Percentiles rank a stretch among this genome's conserved stretches.
These are phyloP conservation scores for Megalops atlanticus DNA, from an alignment of 2,113 vertebrate genomes.

Conservation along the genomic window DNA sequence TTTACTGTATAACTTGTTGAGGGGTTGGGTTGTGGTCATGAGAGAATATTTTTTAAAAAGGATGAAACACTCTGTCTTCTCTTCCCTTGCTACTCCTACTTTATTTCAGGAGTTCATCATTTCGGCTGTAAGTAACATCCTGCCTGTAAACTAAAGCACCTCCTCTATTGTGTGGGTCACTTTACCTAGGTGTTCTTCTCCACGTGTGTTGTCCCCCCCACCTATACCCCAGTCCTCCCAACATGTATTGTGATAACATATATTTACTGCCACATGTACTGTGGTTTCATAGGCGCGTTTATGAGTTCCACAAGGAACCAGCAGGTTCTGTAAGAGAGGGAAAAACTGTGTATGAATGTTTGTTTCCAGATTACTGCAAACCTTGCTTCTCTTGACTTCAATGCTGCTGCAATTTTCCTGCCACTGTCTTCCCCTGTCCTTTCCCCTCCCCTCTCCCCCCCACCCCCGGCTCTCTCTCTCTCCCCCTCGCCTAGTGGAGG, in stretches of 20 bases:
- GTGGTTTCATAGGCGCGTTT: neutral
- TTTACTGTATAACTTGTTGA: neutral
- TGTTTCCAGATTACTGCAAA: slow-evolving; percentile 9
- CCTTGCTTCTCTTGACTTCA: slow-evolving; percentile 20
- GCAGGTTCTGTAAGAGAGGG: neutral
- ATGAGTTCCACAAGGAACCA: neutral
- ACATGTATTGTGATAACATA: neutral
- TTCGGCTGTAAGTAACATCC: slow-evolving; percentile 91
- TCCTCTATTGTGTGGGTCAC: slow-evolving; percentile 38
- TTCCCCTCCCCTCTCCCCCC: too few relatives aligned
- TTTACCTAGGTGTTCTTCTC: slow-evolving; percentile 41
- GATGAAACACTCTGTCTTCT: slow-evolving; percentile 74
- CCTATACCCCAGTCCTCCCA: neutral
- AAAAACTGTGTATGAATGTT: neutral
- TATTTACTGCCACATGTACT: neutral
- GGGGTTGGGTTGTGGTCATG: neutral
- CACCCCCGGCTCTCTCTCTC: slow-evolving; percentile 56
- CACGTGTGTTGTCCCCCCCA: neutral
- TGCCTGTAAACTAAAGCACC: slow-evolving; percentile 58
- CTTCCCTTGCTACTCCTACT: slow-evolving; percentile 82
- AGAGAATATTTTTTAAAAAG: slow-evolving; percentile 42
- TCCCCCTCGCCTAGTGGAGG: slow-evolving; percentile 88
- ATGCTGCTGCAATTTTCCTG: slow-evolving; percentile 29
- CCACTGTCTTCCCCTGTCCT: neutral
- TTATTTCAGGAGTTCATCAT: slow-evolving; percentile 89